Evolutionary conservation across 2,113 vertebrate genomes (phyloP).

Genomic region (Callaeas wilsoni): DNA sequence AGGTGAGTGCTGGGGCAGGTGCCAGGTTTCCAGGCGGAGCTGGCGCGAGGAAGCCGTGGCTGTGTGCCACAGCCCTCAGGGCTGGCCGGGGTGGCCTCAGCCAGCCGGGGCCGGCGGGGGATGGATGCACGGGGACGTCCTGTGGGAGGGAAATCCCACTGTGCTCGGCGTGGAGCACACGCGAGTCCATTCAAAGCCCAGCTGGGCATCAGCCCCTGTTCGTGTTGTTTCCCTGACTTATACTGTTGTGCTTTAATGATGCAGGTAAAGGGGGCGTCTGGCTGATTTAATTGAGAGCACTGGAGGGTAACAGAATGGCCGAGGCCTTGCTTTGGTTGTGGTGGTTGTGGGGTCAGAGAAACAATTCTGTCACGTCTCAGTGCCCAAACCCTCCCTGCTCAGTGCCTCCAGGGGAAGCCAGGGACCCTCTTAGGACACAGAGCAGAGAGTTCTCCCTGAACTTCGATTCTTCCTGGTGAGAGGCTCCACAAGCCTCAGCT

Average conservation of each 20-base stretch:
- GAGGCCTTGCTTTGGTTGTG: not conserved
- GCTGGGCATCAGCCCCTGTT: not conserved
- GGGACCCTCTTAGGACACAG: not conserved
- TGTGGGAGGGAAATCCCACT: not conserved
- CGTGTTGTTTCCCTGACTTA: not conserved
- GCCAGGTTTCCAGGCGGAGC: not conserved
- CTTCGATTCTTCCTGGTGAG: not conserved
- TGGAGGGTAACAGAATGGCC: not conserved
- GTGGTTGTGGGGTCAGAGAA: not conserved
- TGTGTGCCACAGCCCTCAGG: not conserved
- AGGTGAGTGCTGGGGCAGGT: not conserved
- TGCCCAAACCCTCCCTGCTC: not conserved
- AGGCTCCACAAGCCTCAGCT: not conserved
- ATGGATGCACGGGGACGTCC: not conserved
- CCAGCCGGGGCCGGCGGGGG: fast-evolving
- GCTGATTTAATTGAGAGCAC: not conserved
- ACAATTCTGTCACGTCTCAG: not conserved
- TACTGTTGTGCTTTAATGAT: not conserved
- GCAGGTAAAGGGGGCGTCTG: not conserved
- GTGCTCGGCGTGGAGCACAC: fast-evolving
- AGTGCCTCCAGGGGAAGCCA: not conserved
- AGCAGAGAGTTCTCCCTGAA: not conserved
- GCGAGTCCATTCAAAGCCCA: not conserved
- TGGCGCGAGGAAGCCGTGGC: not conserved
- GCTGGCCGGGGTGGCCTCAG: not conserved